Evolutionary conservation across 2,113 vertebrate genomes (phyloP), one percentile per base, ranked within the genome.

Genomic region (Silurus asotus): DNA sequence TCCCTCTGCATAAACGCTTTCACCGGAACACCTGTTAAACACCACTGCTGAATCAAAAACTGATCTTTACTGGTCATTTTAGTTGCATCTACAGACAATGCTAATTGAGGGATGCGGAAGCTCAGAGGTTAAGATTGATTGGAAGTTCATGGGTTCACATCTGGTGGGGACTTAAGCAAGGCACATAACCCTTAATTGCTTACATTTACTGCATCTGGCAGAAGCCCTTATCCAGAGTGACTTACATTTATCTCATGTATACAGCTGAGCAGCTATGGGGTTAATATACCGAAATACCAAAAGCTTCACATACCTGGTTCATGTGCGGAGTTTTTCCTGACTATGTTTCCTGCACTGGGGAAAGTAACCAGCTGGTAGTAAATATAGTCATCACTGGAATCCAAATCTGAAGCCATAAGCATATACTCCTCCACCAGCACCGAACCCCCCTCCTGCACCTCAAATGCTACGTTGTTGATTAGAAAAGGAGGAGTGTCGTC

Each of bases 351-450:
- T 0, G 92, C 92, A 81, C 25, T 86, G 0, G 70, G 90, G 20
- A 70, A 13, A 8, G 90, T 15, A 0, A 84, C 89, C 51, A 93
- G 49, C 88, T 89, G 90, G 91, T 90, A 94, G 25, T 92, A 87
- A 88, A 92, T 94, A 76, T 93, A 91, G 88, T 93, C 93, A 15
- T 95, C 91, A 1, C 92, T 94, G 84, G 95, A 95, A 93, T 95
- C 93, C 88, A 95, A 88, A 87, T 93, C 95, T 2, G 93, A 91
- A 81, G 93, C 92, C 19, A 92, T 64, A 15, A 95, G 85, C 89
- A 81, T 55, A 70, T 87, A 75, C 64, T 90, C 94, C 87, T 93
- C 86, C 72, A 93, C 70, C 61, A 83, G 88, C 84, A 92, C 85
- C 0, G 65, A 89, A 0, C 92, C 91, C 0, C 94, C 91, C 89